phyloP scores from a whole-genome alignment of 2,797 vertebrate species.

The Tokudaia muenninki region DNA sequence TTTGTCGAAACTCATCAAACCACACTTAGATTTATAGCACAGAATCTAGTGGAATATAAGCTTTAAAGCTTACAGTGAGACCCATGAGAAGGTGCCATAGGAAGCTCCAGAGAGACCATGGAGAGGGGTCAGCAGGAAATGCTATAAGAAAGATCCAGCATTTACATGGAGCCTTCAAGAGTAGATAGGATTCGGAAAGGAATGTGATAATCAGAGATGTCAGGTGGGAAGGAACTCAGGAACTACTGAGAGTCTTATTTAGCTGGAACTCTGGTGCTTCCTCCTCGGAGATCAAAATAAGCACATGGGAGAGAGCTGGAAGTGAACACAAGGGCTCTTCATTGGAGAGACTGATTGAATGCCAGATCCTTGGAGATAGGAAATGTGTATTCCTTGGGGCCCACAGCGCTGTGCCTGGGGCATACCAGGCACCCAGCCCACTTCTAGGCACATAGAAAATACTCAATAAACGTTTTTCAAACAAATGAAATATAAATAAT shows the following conservation, averaged over 20 bases:
- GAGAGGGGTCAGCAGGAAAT: background rate
- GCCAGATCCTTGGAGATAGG: background rate
- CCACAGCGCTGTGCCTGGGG: background rate
- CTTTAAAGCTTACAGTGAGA: slow-evolving; percentile 8
- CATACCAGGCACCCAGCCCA: slow-evolving; percentile 34
- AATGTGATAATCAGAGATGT: background rate
- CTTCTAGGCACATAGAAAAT: slow-evolving; percentile 58
- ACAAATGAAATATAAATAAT: slow-evolving; percentile 72
- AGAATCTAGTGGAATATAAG: background rate
- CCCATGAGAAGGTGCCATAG: background rate
- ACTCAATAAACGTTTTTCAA: slow-evolving; percentile 60
- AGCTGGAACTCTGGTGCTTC: background rate
- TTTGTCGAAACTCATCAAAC: slow-evolving; percentile 29
- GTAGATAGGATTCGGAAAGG: background rate
- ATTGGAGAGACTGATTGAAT: background rate
- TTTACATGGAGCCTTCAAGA: background rate
- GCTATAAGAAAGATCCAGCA: background rate
- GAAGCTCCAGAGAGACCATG: background rate
- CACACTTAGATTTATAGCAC: slow-evolving; percentile 31
- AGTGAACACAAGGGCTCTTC: background rate
- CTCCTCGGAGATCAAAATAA: background rate
- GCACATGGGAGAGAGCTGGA: background rate
- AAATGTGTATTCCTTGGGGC: background rate
- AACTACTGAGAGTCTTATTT: background rate
- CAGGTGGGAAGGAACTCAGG: background rate